A percentile compares a stretch with the other conserved stretches of the same genome.
These are phyloP conservation scores for Girardinus metallicus DNA, from an alignment of 2,797 vertebrate species.

Conservation along the genomic window DNA sequence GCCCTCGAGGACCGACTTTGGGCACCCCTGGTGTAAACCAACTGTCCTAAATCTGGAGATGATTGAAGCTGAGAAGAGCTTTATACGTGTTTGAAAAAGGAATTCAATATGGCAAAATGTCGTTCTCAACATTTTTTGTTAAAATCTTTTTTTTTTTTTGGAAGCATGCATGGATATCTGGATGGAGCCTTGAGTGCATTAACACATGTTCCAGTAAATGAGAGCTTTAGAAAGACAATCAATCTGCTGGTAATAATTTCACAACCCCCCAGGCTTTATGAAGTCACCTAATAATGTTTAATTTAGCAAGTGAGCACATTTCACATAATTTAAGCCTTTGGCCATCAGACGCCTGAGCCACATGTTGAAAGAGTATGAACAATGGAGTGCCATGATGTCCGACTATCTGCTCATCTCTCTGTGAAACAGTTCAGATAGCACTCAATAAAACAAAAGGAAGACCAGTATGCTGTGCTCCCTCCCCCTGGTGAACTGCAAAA, in stretches of 20 bases:
- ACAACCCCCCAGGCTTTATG: slow-evolving; percentile 33
- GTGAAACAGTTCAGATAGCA: slow-evolving; percentile 12
- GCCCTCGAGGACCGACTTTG: no score
- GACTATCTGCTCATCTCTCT: slow-evolving; percentile 1
- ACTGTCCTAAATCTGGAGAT: slow-evolving; percentile 60
- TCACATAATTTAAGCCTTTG: slow-evolving; percentile 26
- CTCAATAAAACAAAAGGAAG: slow-evolving; percentile 34
- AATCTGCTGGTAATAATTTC: slow-evolving; percentile 48
- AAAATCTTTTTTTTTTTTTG: slow-evolving; percentile 9
- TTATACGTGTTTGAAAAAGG: slow-evolving; percentile 55
- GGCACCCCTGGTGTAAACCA: slow-evolving; percentile 56
- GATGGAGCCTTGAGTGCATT: slow-evolving; percentile 40
- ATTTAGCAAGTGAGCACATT: slow-evolving; percentile 28
- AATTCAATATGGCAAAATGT: slow-evolving; percentile 65
- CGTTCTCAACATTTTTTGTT: slow-evolving; percentile 28
- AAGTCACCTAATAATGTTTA: slow-evolving; percentile 40
- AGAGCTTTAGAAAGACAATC: slow-evolving; percentile 50
- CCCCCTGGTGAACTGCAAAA: slow-evolving; percentile 10
- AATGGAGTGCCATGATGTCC: slow-evolving; percentile 42
- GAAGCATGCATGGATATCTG: slow-evolving; percentile 36
- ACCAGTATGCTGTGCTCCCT: not conserved
- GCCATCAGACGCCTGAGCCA: slow-evolving; percentile 35
- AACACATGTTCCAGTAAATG: slow-evolving; percentile 56
- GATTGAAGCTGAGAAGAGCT: slow-evolving; percentile 58
- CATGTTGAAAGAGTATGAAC: slow-evolving; percentile 52